Evolutionary conservation across 1,140 invertebrate species (phyloP), one percentile per base, ranked within the genome.

Genomic region (Atopsyche davidsoni): DNA sequence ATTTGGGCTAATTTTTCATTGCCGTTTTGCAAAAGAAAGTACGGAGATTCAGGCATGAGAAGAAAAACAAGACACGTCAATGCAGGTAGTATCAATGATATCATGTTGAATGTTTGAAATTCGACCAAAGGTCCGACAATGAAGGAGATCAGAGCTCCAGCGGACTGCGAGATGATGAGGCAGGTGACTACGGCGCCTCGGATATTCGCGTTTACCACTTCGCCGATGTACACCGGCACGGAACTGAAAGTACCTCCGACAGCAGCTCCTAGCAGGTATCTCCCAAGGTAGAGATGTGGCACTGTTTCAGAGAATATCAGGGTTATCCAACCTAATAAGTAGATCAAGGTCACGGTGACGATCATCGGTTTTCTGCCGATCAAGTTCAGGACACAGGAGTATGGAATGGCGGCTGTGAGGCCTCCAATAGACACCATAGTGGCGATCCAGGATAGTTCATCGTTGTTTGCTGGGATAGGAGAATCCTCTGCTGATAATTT

Each of bases 131-230:
- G 69, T 0, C 79, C 79, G 16, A 59, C 24, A 23, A 34, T 40
- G 34, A 47, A 59, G 2, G 75, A 59, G 16, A 72, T 68, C 36
- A 81, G 72, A 22, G 75, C 72, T 2, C 76, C 67, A n/a, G 80
- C 66, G 0, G 80, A 80, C 1, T 80, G 79, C 57, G 79, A 71
- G 1, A 78, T 66, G 16, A 80, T 76, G 10, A 75, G 75, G 3
- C 81, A 70, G 11, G 80, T 78, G 0, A 79, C 79, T 11, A 82
- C 62, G 2, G 73, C 62, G 4, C 81, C 81, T 18, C 81, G 60
- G 11, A 80, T 73, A 2, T 75, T 65, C 22, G 76, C 72, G 22
- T 79, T 75, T 0, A 79, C 74, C 16, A 79, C 77, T 63, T 83
- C 80, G 3, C 78, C 76, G 18, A 82, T 73, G 56, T 82, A 83